These are phyloP conservation scores for Oreochromis niloticus DNA, from an alignment of 2,113 vertebrate species.

Conservation along the genomic window DNA sequence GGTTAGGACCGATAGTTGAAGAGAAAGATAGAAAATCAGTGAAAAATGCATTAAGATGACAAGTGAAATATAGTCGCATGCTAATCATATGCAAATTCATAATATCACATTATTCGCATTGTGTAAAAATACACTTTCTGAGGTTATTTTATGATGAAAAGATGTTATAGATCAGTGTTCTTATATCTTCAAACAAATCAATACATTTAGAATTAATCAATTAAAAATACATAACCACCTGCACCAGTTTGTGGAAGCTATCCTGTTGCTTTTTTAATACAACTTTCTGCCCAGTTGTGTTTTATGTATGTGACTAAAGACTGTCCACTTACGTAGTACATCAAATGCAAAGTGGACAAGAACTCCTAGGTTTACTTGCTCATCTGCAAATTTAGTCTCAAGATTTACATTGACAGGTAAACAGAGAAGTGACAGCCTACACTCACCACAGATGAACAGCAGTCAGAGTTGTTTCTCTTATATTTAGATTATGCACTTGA, in stretches of 20 bases:
- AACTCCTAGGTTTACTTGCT: background rate
- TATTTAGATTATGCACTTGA: background rate
- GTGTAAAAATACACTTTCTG: background rate
- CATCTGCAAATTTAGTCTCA: background rate
- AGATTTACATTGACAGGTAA: background rate
- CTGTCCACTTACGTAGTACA: background rate
- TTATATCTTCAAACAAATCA: background rate
- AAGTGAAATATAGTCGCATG: accelerated
- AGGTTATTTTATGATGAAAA: background rate
- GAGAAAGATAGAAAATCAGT: background rate
- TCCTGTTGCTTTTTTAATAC: background rate
- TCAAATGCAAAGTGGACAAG: background rate
- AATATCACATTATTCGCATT: background rate
- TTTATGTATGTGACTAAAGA: background rate
- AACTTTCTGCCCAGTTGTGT: background rate
- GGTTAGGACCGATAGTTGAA: background rate
- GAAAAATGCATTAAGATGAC: background rate
- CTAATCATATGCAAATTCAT: background rate
- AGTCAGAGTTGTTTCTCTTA: background rate
- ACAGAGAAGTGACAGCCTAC: background rate
- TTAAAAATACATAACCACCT: background rate
- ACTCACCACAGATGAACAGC: background rate
- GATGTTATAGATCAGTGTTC: background rate
- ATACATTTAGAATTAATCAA: background rate
- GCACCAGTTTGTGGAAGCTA: background rate